phyloP scores from a whole-genome alignment of 2,113 vertebrate genomes.

The Probosciger aterrimus region DNA sequence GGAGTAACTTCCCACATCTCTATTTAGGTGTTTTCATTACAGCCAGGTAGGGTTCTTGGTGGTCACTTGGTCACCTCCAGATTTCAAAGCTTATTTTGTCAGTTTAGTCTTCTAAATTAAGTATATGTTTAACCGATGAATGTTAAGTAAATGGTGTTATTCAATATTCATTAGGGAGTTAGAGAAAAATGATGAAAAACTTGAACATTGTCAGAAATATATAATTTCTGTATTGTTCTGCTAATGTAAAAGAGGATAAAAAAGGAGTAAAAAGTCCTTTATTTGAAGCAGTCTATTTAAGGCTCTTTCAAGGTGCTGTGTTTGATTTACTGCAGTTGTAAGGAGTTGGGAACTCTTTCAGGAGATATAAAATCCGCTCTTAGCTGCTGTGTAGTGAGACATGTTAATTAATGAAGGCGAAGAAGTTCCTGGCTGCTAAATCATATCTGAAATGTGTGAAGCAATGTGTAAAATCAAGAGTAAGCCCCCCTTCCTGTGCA shows the following conservation, averaged over 20 bases:
- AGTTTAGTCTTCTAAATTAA: neutral
- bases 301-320: neutral
- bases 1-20: neutral
- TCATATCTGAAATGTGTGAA: neutral
- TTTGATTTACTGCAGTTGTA: neutral
- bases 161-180: neutral
- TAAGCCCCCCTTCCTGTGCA: neutral
- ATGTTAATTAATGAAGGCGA: neutral
- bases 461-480: neutral
- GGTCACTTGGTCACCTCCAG: neutral
- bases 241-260: neutral
- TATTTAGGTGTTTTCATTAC: neutral
- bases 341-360: neutral
- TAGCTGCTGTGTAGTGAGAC: neutral
- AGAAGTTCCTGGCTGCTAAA: neutral
- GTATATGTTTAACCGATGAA: neutral
- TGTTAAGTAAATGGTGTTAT: neutral
- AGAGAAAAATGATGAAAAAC: neutral
- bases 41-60: neutral
- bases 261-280: neutral
- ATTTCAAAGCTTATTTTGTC: neutral
- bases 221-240: neutral
- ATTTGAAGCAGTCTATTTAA: neutral
- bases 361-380: neutral
- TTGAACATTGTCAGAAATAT: fast-evolving